Base-by-base conservation (phyloP, 2,888 invertebrate genomes). In the Tetranychus truncatus region DNA sequence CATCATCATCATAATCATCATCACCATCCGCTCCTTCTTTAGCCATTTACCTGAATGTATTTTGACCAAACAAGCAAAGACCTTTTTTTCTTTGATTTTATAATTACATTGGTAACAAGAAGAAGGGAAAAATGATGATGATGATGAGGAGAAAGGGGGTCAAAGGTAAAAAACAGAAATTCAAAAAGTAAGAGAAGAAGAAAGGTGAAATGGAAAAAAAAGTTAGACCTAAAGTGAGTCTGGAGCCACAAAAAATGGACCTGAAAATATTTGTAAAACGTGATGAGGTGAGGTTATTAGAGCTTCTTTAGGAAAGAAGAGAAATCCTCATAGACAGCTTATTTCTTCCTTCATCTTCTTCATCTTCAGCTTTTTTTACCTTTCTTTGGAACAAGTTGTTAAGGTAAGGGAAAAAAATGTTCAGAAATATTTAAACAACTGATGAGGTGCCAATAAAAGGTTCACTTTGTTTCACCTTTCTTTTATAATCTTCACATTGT, bases 211-310 rank as follows among this genome's bases (percentile, higher is more conserved):
- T 34, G 34, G 55, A 55, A 55, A 55, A 46, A 46, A 46, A 55
- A 15, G 55, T 55, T 9, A 55, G 55, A 9, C 15, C 15, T 15
- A 55, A 55, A 55, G 55, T 55, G 55, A 55, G 55, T 55, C 55
- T 55, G 55, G 55, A 55, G 55, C 55, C 55, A 55, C 11, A 55
- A 55, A 55, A 55, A 55, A 55, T 55, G 55, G 55, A 55, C 55
- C 55, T 55, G 55, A 55, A 55, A 55, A 55, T 55, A 55, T 55
- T 55, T 55, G 55, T 9, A 55, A 55, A 55, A 55, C 55, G 55
- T 55, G 55, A 55, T 55, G 55, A 55, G 55, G 55, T 55, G 55
- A 55, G 55, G 55, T 55, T 55, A 55, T 55, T 55, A 55, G 55
- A 15, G 55, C 55, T 55, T 55, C 55, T 55, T 55, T 55, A 15